Evolutionary conservation across 2,888 invertebrate genomes (phyloP), one percentile per base, ranked within the genome.

Genomic region (Monochamus alternatus): DNA sequence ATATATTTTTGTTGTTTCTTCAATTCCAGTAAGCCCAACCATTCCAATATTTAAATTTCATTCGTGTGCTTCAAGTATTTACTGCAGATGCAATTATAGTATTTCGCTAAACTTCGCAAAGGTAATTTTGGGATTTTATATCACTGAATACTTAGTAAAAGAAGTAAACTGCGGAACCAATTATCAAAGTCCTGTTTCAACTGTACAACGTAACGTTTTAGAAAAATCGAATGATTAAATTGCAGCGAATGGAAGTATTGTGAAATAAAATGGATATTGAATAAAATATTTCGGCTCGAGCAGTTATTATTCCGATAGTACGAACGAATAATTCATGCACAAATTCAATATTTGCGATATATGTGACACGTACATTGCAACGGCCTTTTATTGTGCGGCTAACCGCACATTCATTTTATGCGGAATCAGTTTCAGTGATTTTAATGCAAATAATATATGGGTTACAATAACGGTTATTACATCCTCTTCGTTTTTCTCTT

Each of bases 21-120:
- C 60, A 9, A 52, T n/a, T n/a, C n/a, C n/a, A 32, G 31, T 47
- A 44, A 47, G 64, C 64, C 52, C 52, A 31, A 52, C 32, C 32
- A 5, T 55, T 5, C 44, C 69, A 69, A 59, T 60, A 60, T 69
- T 69, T 69, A 69, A 69, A 69, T 69, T 69, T 60, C 69, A 47
- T 51, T 31, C 59, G 22, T 59, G 30, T 43, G 14, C 44, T 43
- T 69, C 69, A 69, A 47, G 69, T 69, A 69, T 69, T 69, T 69
- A 69, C 60, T 60, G 60, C 69, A 60, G 69, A 69, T 60, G 60
- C 69, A 69, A 69, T 69, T 69, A 69, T 60, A 30, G 69, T 69
- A 60, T 47, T 69, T 44, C 12, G 47, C 47, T 69, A n/a, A 69
- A 60, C 60, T 69, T 14, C 52, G 55, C 32, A 55, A 31, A 22